Conservation (phyloP, 2,797 vertebrate species). For the Brachyrhaphis roseni region DNA sequence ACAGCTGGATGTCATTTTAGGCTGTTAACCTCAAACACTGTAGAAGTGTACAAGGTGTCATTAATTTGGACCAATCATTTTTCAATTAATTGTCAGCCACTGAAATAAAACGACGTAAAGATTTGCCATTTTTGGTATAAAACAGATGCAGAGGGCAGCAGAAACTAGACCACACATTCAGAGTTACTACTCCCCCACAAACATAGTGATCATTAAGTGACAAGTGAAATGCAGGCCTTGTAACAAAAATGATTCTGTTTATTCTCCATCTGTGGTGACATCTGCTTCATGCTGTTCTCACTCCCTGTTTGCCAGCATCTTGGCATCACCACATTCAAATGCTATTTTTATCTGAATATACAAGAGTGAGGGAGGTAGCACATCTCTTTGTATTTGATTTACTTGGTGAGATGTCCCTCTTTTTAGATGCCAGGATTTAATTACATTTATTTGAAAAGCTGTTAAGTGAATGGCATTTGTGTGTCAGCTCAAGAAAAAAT, state of each 20-base stretch:
- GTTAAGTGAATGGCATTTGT: not conserved
- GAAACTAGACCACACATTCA: constrained; percentile 39
- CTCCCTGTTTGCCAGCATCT: constrained; percentile 51
- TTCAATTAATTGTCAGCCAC: not conserved
- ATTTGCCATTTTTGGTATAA: constrained; percentile 29
- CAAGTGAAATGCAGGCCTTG: constrained; percentile 69
- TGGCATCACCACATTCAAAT: constrained; percentile 61
- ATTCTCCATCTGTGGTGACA: constrained; percentile 78
- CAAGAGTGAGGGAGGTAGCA: constrained; percentile 18
- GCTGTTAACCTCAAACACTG: not conserved
- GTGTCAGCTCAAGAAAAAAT: constrained; percentile 10
- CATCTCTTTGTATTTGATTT: constrained; percentile 19
- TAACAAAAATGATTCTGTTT: constrained; percentile 72
- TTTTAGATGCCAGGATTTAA: constrained; percentile 18
- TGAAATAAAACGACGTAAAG: constrained; percentile 21
- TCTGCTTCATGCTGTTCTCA: constrained; percentile 75
- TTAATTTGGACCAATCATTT: not conserved
- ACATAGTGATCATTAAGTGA: constrained; percentile 66
- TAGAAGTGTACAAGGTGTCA: not conserved
- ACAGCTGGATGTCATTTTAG: not conserved
- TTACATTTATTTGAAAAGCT: constrained; percentile 16
- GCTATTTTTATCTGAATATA: constrained; percentile 61
- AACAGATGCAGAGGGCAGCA: constrained; percentile 38
- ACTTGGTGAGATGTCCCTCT: constrained; percentile 7
- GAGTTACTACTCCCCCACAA: constrained; percentile 47